Percentiles rank a stretch among this genome's conserved stretches.
These are phyloP conservation scores for Nannobrachium achirus DNA, from an alignment of 2,113 vertebrate species.

Conservation along the genomic window DNA sequence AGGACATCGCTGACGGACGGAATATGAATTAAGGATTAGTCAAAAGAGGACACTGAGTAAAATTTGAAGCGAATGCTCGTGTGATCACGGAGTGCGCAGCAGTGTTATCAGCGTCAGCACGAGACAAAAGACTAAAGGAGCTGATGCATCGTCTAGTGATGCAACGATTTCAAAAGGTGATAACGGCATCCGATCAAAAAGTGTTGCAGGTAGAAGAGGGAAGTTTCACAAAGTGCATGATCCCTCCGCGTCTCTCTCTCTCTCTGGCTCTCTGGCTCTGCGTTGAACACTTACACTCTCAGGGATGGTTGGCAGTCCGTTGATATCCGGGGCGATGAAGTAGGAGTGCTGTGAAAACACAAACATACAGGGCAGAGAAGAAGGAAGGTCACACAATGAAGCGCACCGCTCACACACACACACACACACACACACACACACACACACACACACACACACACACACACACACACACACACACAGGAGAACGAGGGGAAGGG, in stretches of 20 bases:
- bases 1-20: no score
- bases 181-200: constrained; percentile 70
- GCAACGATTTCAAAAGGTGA: constrained; percentile 75
- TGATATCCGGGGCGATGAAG: constrained; percentile 96
- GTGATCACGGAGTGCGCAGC: constrained; percentile 56
- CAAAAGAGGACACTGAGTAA: no score
- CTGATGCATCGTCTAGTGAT: constrained; percentile 29
- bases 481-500: constrained; percentile 54
- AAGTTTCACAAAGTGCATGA: constrained; percentile 58
- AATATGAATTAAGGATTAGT: no score
- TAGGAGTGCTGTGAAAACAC: constrained; percentile 86
- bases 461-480: constrained; percentile 62
- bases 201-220: constrained; percentile 61
- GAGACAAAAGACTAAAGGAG: constrained; percentile 58
- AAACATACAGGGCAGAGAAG: constrained; percentile 25
- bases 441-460: constrained; percentile 30
- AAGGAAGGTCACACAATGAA: not conserved
- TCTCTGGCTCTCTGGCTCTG: constrained; percentile 38
- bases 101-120: constrained; percentile 54
- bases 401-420: not conserved
- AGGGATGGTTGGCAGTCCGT: constrained; percentile 96
- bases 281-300: constrained; percentile 92
- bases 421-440: constrained; percentile 14
- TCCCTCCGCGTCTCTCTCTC: constrained; percentile 47
- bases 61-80: constrained; percentile 30